phyloP scores from a whole-genome alignment of 2,797 vertebrate genomes.

The Kryptopterus vitreolus region DNA sequence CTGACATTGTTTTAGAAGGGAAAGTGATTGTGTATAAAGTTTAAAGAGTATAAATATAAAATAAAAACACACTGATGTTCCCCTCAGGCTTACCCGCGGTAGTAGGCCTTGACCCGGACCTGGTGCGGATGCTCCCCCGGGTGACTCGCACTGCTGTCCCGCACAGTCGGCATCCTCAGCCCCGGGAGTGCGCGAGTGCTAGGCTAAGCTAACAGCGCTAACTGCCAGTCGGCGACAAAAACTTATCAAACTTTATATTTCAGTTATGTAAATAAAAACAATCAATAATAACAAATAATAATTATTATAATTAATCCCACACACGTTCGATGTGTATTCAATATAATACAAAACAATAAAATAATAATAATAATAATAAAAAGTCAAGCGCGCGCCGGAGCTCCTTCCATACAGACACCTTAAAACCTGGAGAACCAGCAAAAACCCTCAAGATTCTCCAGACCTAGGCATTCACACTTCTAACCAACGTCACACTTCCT shows the following conservation, averaged over 20 bases:
- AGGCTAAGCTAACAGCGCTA: constrained; percentile 15
- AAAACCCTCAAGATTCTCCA: constrained; percentile 1
- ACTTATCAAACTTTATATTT: neutral
- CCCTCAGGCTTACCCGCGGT: constrained; percentile 87
- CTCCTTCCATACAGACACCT: neutral
- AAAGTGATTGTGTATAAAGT: neutral
- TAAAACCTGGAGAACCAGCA: no score
- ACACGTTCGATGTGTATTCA: no score
- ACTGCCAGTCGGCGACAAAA: neutral
- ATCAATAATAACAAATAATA: neutral
- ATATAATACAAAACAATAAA: neutral
- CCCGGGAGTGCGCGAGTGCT: constrained; percentile 52
- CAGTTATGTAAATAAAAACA: neutral
- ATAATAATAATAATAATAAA: no score
- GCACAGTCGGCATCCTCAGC: constrained; percentile 92
- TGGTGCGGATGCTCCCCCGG: constrained; percentile 89
- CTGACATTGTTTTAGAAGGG: no score
- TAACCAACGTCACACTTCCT: neutral
- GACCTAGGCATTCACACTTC: neutral
- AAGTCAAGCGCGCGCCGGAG: neutral
- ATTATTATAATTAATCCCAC: no score
- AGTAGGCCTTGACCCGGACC: constrained; percentile 97
- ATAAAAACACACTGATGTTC: no score
- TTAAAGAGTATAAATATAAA: neutral
- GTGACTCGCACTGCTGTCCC: constrained; percentile 92